These are phyloP conservation scores for Oreochromis aureus DNA, from an alignment of 2,113 vertebrate genomes.

Conservation along the genomic window DNA sequence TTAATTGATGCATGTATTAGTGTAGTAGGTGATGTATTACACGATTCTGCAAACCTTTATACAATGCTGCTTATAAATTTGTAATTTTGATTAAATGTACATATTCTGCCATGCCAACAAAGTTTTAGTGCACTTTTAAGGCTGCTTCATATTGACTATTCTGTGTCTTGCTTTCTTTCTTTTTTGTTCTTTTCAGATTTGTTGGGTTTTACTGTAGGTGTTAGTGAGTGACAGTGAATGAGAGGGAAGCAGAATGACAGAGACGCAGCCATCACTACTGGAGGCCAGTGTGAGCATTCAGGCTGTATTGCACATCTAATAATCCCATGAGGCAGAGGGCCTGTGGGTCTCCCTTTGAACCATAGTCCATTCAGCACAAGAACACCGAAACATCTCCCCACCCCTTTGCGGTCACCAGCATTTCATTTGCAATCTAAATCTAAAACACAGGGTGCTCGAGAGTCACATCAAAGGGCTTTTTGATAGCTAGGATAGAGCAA, in stretches of 20 bases:
- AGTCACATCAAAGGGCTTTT: conserved; percentile 62
- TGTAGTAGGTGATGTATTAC: background rate
- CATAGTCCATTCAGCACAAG: conserved; percentile 31
- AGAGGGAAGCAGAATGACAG: background rate
- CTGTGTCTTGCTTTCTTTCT: background rate
- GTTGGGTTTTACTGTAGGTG: background rate
- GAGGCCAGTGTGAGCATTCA: conserved; percentile 4
- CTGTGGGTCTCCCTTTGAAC: conserved; percentile 47
- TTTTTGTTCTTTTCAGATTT: background rate
- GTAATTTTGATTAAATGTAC: background rate
- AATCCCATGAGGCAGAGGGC: conserved; percentile 24
- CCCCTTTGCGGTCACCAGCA: conserved; percentile 29
- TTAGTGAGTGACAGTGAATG: conserved; percentile 23
- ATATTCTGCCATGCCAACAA: background rate
- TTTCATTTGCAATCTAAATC: conserved; percentile 63
- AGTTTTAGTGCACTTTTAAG: background rate
- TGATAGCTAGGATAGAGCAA: conserved; percentile 47
- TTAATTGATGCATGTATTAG: background rate
- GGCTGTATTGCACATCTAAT: conserved; percentile 1
- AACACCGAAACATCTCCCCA: conserved; percentile 25
- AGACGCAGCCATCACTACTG: background rate
- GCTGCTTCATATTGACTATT: background rate
- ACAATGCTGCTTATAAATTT: background rate
- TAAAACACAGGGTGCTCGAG: conserved; percentile 41
- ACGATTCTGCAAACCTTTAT: background rate